A percentile compares a stretch with the other conserved stretches of the same genome.
These are phyloP conservation scores for Danio rerio DNA, from an alignment of 2,113 vertebrate genomes.

Conservation along the genomic window GRCz12tu NC_133184.1:21133001-21133500, in stretches of 20 bases:
- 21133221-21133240: not conserved
- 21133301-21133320: not conserved
- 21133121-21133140: constrained; percentile 54
- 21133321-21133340: constrained; percentile 27
- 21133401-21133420: constrained; percentile 62
- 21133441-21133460: constrained; percentile 17
- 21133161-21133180: not conserved
- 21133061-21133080: constrained; percentile 68
- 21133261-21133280: not conserved
- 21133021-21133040: constrained; percentile 67
- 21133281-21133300: not conserved
- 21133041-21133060: constrained; percentile 69
- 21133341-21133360: constrained; percentile 43
- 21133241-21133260: constrained; percentile 4
- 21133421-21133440: constrained; percentile 23
- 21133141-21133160: constrained; percentile 54
- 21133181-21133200: not conserved
- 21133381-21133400: constrained; percentile 69
- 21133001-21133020: constrained; percentile 27
- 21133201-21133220: not conserved
- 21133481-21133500: constrained; percentile 1
- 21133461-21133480: not conserved
- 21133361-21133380: constrained; percentile 70
- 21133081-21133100: constrained; percentile 75
- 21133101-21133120: constrained; percentile 66